Percentiles rank a stretch among this genome's conserved stretches.
phyloP scores from a whole-genome alignment of 2,797 vertebrate genomes.

The Natrix natrix region DNA sequence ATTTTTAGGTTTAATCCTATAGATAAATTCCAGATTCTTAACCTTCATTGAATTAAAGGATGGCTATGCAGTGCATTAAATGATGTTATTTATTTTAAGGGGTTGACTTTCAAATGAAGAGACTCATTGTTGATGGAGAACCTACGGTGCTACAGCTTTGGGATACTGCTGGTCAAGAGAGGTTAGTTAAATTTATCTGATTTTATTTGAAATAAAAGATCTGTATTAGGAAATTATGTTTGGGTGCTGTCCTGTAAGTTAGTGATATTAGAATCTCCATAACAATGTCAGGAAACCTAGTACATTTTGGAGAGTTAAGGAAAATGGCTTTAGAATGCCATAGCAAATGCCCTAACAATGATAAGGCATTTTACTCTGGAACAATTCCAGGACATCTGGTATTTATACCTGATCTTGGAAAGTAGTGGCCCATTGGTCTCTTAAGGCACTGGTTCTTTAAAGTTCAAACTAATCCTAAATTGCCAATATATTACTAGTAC shows the following conservation, averaged over 20 bases:
- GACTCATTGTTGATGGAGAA: slow-evolving; percentile 90
- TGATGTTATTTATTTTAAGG: slow-evolving; percentile 69
- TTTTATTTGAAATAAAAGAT: not conserved
- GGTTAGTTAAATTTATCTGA: slow-evolving; percentile 67
- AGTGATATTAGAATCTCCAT: not conserved
- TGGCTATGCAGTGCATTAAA: not conserved
- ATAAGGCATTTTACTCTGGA: not conserved
- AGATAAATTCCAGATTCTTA: not conserved
- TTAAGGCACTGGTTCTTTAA: not conserved
- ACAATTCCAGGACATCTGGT: not conserved
- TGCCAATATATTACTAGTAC: not conserved
- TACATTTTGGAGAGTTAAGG: not conserved
- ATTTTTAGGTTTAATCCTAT: not conserved
- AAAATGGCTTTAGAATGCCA: not conserved
- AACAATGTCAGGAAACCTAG: not conserved
- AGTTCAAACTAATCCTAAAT: not conserved
- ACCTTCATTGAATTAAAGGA: not conserved
- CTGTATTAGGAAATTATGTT: not conserved
- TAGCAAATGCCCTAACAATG: not conserved
- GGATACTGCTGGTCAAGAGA: slow-evolving; percentile 96
- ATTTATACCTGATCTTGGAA: not conserved
- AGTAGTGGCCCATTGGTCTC: not conserved
- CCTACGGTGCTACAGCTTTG: slow-evolving; percentile 87
- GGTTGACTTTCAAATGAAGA: slow-evolving; percentile 98
- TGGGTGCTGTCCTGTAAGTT: not conserved